Conservation (phyloP, 2,113 vertebrate species). For the Pristiophorus japonicus region DNA sequence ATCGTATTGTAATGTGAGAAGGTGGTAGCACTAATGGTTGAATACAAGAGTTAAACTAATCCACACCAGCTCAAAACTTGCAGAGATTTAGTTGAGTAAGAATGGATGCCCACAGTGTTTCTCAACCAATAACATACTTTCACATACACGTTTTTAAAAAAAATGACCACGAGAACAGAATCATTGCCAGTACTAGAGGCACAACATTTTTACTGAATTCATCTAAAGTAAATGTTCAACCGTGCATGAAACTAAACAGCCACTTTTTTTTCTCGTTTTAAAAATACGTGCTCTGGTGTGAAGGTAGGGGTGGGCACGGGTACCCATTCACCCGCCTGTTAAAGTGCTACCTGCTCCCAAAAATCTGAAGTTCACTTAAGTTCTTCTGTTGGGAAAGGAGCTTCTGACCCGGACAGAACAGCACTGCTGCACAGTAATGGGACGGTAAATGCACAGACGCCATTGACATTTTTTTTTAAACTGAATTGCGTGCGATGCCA, state of each 20-base stretch:
- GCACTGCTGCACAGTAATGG: slow-evolving; percentile 35
- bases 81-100: slow-evolving; percentile 77
- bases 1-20: slow-evolving; percentile 87
- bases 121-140: slow-evolving; percentile 80
- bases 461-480: slow-evolving; percentile 24
- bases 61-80: slow-evolving; percentile 78
- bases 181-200: slow-evolving; percentile 89
- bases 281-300: slow-evolving; percentile 60
- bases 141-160: slow-evolving; percentile 74
- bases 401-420: slow-evolving; percentile 27
- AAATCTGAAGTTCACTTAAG: slow-evolving; percentile 12
- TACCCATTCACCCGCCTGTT: slow-evolving; percentile 50
- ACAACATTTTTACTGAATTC: slow-evolving; percentile 60
- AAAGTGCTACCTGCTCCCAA: slow-evolving; percentile 35
- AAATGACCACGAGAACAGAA: slow-evolving; percentile 67
- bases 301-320: slow-evolving; percentile 62
- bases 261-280: slow-evolving; percentile 52
- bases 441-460: slow-evolving; percentile 33
- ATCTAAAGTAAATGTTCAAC: slow-evolving; percentile 61
- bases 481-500: slow-evolving; percentile 36
- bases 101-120: slow-evolving; percentile 80
- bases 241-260: slow-evolving; percentile 69
- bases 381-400: slow-evolving; percentile 30
- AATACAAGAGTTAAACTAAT: slow-evolving; percentile 79
- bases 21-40: slow-evolving; percentile 83